Conservation (phyloP, 2,797 vertebrate genomes). For the Dicrostonyx torquatus region DNA sequence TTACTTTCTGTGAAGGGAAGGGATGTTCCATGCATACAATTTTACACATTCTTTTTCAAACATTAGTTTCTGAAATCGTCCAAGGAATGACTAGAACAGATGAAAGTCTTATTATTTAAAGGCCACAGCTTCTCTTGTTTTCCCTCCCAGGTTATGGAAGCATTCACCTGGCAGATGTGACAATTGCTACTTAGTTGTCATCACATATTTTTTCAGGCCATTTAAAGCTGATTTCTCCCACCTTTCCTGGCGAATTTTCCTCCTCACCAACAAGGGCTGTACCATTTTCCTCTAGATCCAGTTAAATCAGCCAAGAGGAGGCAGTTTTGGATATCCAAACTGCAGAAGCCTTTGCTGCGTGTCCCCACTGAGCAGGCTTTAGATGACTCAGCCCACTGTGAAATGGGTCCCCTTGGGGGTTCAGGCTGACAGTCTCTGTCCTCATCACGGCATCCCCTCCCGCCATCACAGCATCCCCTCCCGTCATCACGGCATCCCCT, state of each 20-base stretch:
- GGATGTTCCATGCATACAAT: neutral
- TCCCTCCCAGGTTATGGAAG: neutral
- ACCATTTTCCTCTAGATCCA: neutral
- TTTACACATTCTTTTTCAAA: neutral
- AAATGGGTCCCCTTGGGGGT: fast-evolving
- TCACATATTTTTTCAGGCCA: neutral
- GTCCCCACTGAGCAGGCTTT: neutral
- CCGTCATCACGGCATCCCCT: no score
- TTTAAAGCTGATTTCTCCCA: neutral
- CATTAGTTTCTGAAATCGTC: neutral
- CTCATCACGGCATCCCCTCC: no score
- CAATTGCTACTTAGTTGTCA: neutral
- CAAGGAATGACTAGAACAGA: neutral
- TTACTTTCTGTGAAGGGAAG: neutral
- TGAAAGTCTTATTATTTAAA: neutral
- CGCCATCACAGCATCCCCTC: no score
- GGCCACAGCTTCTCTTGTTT: slow-evolving; percentile 14
- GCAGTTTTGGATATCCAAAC: neutral
- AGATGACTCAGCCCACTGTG: neutral
- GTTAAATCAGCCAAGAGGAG: neutral
- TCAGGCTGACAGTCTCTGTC: neutral
- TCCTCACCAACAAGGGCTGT: neutral
- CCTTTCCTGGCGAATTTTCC: neutral
- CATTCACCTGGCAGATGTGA: neutral
- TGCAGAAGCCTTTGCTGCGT: neutral